Conservation (phyloP, 2,888 invertebrate genomes). For the Sabatieria punctata region DNA sequence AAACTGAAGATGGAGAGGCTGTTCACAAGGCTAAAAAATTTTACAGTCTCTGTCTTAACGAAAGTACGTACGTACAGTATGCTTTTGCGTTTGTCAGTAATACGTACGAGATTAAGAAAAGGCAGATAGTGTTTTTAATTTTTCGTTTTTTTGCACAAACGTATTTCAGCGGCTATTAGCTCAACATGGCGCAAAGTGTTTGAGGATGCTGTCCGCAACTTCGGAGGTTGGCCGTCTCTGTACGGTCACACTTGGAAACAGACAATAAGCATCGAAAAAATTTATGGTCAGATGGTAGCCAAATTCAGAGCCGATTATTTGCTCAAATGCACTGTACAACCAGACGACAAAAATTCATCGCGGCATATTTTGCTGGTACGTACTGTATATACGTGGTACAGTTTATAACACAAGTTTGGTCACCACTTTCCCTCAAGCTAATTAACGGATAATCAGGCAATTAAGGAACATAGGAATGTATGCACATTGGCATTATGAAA, state of each 20-base stretch:
- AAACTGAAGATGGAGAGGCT: slow-evolving; percentile 49
- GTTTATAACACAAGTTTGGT: too few relatives aligned
- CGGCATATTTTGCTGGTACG: slow-evolving; percentile 69
- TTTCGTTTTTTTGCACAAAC: neutral
- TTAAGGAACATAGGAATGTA: too few relatives aligned
- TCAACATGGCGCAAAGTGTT: neutral
- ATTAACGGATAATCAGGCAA: too few relatives aligned
- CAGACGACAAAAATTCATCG: slow-evolving; percentile 78
- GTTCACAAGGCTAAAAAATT: slow-evolving; percentile 66
- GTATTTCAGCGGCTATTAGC: neutral
- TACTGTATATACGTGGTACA: neutral
- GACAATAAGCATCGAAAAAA: neutral
- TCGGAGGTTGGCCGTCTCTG: neutral
- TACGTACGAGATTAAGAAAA: slow-evolving; percentile 7
- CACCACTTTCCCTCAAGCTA: too few relatives aligned
- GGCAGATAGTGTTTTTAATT: slow-evolving; percentile 1
- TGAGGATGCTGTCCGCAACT: neutral
- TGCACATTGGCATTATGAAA: too few relatives aligned
- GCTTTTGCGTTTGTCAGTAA: slow-evolving; percentile 2
- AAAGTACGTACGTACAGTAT: slow-evolving; percentile 57
- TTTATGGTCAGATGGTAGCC: slow-evolving; percentile 14
- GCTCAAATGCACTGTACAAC: slow-evolving; percentile 46
- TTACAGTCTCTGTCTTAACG: slow-evolving; percentile 70
- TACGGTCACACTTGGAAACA: neutral
- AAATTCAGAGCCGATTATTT: slow-evolving; percentile 25